These are phyloP conservation scores for Brenthis daphne DNA, from an alignment of 2,888 invertebrate genomes.

Conservation along the genomic window DNA sequence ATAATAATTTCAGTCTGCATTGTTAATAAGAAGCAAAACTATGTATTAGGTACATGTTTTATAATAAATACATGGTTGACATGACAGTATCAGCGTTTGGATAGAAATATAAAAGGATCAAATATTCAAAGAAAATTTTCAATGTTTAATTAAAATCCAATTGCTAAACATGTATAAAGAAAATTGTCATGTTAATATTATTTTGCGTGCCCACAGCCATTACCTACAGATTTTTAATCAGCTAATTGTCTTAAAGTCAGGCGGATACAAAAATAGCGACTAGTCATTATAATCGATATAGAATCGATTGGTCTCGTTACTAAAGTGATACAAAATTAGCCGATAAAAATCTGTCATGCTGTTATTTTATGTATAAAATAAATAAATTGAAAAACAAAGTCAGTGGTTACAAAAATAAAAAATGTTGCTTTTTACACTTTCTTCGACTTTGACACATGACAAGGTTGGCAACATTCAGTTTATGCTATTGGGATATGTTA, in stretches of 20 bases:
- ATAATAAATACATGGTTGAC: conserved; percentile 21
- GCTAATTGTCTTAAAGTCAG: not conserved
- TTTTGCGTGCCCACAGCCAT: not conserved
- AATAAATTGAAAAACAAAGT: too few relatives aligned
- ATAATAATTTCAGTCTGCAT: conserved; percentile 32
- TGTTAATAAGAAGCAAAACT: conserved; percentile 29
- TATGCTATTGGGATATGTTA: not conserved
- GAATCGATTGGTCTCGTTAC: not conserved
- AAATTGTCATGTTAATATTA: not conserved
- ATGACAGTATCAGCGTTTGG: conserved; percentile 6
- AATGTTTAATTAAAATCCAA: not conserved
- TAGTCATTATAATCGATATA: not conserved
- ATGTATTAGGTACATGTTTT: conserved; percentile 3
- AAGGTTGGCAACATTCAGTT: conserved; percentile 33
- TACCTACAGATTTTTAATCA: not conserved
- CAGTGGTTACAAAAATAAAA: not conserved
- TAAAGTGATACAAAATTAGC: not conserved
- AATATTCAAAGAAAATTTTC: not conserved
- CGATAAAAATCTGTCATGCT: conserved; percentile 5
- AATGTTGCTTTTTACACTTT: not conserved
- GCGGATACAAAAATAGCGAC: not conserved
- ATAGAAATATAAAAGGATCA: conserved; percentile 9
- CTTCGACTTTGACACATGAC: conserved; percentile 35
- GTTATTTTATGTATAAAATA: not conserved
- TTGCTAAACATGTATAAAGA: not conserved